A percentile compares a stretch with the other conserved stretches of the same genome.
Conservation (phyloP, 2,113 vertebrate species). For the Melanotaenia duboulayi region DNA sequence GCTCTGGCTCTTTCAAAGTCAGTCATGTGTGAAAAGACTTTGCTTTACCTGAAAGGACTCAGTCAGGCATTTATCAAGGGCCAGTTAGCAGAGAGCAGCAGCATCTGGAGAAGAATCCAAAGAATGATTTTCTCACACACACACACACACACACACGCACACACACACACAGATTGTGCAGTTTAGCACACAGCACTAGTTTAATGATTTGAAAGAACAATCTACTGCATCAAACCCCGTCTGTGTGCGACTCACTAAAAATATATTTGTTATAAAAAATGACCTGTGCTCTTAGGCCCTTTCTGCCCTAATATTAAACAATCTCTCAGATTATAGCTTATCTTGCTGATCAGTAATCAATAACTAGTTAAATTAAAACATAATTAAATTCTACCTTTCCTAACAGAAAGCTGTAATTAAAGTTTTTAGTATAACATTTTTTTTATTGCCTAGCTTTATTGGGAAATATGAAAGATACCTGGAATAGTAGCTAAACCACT, state of each 20-base stretch:
- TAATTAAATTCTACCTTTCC: too few relatives aligned
- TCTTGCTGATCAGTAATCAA: too few relatives aligned
- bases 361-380: too few relatives aligned
- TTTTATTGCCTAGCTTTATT: too few relatives aligned
- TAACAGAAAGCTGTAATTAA: too few relatives aligned
- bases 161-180: neutral
- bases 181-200: neutral
- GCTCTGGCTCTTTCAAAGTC: slow-evolving; percentile 24
- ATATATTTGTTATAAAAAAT: too few relatives aligned
- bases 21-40: slow-evolving; percentile 51
- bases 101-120: slow-evolving; percentile 27
- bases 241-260: neutral
- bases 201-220: neutral
- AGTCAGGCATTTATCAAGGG: slow-evolving; percentile 43
- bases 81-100: slow-evolving; percentile 15
- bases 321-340: too few relatives aligned
- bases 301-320: neutral
- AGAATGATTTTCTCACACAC: slow-evolving; percentile 13
- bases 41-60: slow-evolving; percentile 48
- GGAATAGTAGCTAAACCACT: too few relatives aligned
- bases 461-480: too few relatives aligned
- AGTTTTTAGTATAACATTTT: too few relatives aligned
- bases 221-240: slow-evolving; percentile 14
- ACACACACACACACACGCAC: neutral
- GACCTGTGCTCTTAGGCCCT: neutral